Evolutionary conservation across 2,888 invertebrate species (phyloP), one percentile per base, ranked within the genome.

Genomic region (Bombylius discolor): DNA sequence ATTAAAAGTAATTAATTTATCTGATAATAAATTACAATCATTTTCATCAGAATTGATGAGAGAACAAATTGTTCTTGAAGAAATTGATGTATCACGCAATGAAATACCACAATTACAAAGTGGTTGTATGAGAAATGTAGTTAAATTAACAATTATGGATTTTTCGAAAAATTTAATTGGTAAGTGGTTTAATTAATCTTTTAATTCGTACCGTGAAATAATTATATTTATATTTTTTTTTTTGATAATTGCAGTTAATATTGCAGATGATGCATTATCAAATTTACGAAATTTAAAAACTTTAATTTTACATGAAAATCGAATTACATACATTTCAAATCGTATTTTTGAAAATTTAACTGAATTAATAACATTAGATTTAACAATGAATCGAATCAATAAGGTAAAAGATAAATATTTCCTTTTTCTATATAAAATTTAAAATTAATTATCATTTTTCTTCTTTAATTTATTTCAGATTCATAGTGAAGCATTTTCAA

Each of bases 81-180:
- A 84, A 62, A 68, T 87, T 42, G 84, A 85, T 69, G 71, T 85
- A 53, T 80, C 82, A 4, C 77, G 78, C 8, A 87, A 87, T 68
- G 71, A 74, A 58, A 69, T 87, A 53, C 70, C 74, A 45, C 67
- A 69, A 4, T 67, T 86, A 13, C 73, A 76, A 3, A 74, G 75
- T n/a, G 71, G 71, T 49, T 68, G 78, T 39, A 77, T 84, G 60
- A 65, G 66, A 7, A 74, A 79, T 53, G 68, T 84, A 50, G 66
- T 65, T 5, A 73, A 73, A 46, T 64, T 86, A 9, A 78, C 76
- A 62, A 70, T 77, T 11, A 69, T 86, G 5, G 81, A 83, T 62
- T 69, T 86, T 48, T 80, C 81, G 4, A 79, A 79, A 66, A 87
- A 87, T 68, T 71, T 76, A 60, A 77, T 83, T 58, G 67, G 56